Evolutionary conservation across 2,113 vertebrate species (phyloP).

Genomic region (Myrmecophaga tridactyla): DNA sequence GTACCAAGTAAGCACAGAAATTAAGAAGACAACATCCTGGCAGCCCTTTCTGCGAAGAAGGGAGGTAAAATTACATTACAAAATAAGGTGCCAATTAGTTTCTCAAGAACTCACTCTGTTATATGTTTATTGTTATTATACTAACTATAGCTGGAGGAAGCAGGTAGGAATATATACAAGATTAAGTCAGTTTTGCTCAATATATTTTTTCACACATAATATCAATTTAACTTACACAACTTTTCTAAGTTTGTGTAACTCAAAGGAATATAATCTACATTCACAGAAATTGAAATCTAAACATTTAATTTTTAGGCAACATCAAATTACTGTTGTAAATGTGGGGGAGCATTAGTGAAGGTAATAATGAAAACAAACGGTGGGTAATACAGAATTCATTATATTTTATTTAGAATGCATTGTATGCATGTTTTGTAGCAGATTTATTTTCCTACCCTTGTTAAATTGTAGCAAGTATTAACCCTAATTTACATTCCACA

Average conservation of each 20-base stretch:
- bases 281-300: not conserved
- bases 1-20: not conserved
- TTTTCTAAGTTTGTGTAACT: conserved; percentile 1
- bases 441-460: not conserved
- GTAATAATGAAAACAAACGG: conserved; percentile 27
- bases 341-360: not conserved
- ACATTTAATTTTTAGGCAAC: not conserved
- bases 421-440: not conserved
- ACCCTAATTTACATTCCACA: not conserved
- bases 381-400: not conserved
- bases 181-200: not conserved
- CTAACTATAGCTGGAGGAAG: not conserved
- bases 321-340: not conserved
- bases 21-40: not conserved
- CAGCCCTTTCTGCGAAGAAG: not conserved
- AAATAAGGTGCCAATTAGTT: not conserved
- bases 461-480: not conserved
- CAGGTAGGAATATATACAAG: not conserved
- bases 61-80: not conserved
- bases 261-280: not conserved
- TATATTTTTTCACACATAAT: not conserved
- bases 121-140: not conserved
- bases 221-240: not conserved
- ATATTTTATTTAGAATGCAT: too few species aligned
- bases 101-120: not conserved